Evolutionary conservation across 2,113 vertebrate genomes (phyloP).

Genomic region (Trichechus manatus): DNA sequence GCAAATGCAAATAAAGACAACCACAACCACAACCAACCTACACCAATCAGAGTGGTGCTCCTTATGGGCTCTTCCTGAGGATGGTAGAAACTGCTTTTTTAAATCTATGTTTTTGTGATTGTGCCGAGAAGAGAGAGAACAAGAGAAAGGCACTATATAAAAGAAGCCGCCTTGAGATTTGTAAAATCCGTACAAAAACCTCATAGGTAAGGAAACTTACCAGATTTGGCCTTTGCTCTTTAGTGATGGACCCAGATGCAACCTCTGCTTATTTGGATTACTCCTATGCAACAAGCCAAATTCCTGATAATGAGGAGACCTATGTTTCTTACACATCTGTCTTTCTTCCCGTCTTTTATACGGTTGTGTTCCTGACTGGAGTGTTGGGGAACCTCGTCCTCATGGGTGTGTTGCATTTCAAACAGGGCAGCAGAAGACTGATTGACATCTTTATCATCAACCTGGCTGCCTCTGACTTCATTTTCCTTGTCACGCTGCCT

Average conservation of each 20-base stretch:
- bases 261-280: constrained; percentile 70
- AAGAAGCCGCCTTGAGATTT: constrained; percentile 54
- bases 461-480: constrained; percentile 88
- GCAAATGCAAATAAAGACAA: constrained; percentile 80
- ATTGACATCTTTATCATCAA: constrained; percentile 89
- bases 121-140: background rate
- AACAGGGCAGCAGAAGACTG: constrained; percentile 82
- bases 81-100: constrained; percentile 63
- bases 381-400: constrained; percentile 85
- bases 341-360: constrained; percentile 85
- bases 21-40: constrained; percentile 80
- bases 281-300: constrained; percentile 50
- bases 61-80: constrained; percentile 54
- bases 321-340: constrained; percentile 68
- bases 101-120: constrained; percentile 61
- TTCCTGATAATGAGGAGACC: constrained; percentile 61
- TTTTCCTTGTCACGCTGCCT: constrained; percentile 89
- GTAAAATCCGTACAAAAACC: constrained; percentile 2
- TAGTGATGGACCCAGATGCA: constrained; percentile 74
- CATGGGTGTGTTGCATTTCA: constrained; percentile 84
- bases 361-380: constrained; percentile 86
- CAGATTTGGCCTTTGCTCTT: background rate
- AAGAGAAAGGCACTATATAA: background rate
- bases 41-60: constrained; percentile 58
- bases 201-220: constrained; percentile 24